Evolutionary conservation across 2,888 invertebrate genomes (phyloP).

Genomic region (Rotaria sp.): DNA sequence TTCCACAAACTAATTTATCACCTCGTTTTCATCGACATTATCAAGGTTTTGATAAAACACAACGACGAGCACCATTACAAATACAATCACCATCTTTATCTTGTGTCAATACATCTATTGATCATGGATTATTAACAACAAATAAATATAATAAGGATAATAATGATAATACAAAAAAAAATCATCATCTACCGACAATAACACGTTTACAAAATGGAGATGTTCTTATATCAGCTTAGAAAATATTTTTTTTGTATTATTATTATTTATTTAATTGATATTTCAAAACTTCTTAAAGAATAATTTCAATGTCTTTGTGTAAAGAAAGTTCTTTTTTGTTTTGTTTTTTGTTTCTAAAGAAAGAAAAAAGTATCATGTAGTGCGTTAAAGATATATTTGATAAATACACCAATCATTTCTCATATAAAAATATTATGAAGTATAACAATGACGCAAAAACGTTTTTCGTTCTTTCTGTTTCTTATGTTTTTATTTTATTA

Average conservation of each 20-base stretch:
- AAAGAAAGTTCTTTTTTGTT: not conserved
- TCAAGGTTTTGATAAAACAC: not conserved
- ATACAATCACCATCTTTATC: slow-evolving; percentile 3
- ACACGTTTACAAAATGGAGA: slow-evolving; percentile 22
- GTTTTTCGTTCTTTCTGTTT: not conserved
- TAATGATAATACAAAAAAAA: not conserved
- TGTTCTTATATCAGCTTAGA: not conserved
- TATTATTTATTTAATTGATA: not conserved
- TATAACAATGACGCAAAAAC: not conserved
- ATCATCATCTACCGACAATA: not conserved
- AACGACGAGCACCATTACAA: not conserved
- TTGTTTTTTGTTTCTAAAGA: no score
- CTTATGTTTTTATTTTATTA: not conserved
- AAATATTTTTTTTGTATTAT: not conserved
- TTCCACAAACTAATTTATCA: not conserved
- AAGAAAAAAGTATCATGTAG: no score
- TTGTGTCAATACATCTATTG: not conserved
- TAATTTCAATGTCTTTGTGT: not conserved
- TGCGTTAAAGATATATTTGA: no score
- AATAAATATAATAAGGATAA: not conserved
- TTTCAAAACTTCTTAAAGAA: no score
- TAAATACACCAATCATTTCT: no score
- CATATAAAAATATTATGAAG: not conserved
- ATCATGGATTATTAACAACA: slow-evolving; percentile 12
- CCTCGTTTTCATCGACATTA: not conserved